Percentiles rank a stretch among this genome's conserved stretches.
These are phyloP conservation scores for Junonia oenone DNA, from an alignment of 2,888 invertebrate species.

Conservation along the genomic window DNA sequence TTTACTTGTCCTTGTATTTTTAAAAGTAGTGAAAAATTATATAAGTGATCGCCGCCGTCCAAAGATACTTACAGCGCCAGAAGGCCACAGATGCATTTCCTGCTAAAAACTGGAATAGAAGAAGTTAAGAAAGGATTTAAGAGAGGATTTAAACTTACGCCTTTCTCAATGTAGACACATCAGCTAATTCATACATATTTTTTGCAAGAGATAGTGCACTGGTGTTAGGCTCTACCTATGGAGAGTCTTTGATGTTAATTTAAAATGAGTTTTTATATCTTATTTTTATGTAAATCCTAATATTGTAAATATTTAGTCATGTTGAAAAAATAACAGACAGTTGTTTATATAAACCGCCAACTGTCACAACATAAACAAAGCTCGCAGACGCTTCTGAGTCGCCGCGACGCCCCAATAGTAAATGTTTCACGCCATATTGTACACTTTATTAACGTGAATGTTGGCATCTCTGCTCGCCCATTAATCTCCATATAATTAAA, in stretches of 20 bases:
- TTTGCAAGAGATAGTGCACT: no score
- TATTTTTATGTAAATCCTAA: neutral
- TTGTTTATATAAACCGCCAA: neutral
- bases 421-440: conserved; percentile 53
- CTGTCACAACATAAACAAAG: conserved; percentile 34
- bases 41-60: no score
- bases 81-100: no score
- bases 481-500: conserved; percentile 79
- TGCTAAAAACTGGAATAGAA: no score
- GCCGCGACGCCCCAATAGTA: conserved; percentile 40
- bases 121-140: no score
- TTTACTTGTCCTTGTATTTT: neutral
- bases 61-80: no score
- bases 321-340: neutral
- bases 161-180: no score
- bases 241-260: no score
- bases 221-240: no score
- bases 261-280: neutral
- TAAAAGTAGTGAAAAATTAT: neutral
- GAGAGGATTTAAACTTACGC: no score
- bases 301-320: neutral
- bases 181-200: no score
- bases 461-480: conserved; percentile 65
- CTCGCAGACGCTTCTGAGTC: conserved; percentile 8
- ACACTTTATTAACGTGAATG: conserved; percentile 64